These are phyloP conservation scores for Galaxea fascicularis DNA, from an alignment of 92 coral and sea anemone species.

Conservation along the genomic window DNA sequence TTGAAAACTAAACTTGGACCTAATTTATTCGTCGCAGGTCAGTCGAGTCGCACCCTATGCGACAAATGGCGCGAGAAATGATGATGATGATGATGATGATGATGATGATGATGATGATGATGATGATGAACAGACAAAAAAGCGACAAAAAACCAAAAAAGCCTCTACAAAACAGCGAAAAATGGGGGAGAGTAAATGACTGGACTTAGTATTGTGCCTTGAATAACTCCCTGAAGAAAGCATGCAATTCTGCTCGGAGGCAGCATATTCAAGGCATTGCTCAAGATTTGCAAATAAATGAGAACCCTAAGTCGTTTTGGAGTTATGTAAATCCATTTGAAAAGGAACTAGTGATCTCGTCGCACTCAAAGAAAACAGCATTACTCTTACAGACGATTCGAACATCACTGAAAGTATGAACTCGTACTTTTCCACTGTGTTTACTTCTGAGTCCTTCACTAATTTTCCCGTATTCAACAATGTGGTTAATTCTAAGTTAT, in stretches of 20 bases:
- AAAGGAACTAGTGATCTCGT: slow-evolving; percentile 17
- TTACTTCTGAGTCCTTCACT: slow-evolving; percentile 8
- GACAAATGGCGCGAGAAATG: no score
- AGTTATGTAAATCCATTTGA: neutral
- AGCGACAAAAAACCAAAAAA: no score
- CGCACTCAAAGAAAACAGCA: neutral
- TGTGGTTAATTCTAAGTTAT: slow-evolving; percentile 12
- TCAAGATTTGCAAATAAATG: slow-evolving; percentile 2
- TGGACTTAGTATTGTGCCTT: slow-evolving; percentile 9
- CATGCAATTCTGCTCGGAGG: slow-evolving; percentile 24
- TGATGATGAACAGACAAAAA: no score
- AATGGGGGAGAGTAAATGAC: slow-evolving; percentile 27
- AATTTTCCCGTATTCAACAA: slow-evolving; percentile 15
- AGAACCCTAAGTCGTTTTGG: no score
- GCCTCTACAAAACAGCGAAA: no score
- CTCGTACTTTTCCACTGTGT: slow-evolving; percentile 17
- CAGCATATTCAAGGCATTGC: slow-evolving; percentile 20
- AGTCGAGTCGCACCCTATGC: no score
- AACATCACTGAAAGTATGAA: slow-evolving; percentile 21
- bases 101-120: no score
- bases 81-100: no score
- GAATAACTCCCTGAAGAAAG: no score
- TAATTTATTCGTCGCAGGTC: no score
- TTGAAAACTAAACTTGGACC: no score
- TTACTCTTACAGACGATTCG: slow-evolving; percentile 11